Evolutionary conservation across 2,888 invertebrate species (phyloP).

Genomic region (Rhogogaster chlorosoma): DNA sequence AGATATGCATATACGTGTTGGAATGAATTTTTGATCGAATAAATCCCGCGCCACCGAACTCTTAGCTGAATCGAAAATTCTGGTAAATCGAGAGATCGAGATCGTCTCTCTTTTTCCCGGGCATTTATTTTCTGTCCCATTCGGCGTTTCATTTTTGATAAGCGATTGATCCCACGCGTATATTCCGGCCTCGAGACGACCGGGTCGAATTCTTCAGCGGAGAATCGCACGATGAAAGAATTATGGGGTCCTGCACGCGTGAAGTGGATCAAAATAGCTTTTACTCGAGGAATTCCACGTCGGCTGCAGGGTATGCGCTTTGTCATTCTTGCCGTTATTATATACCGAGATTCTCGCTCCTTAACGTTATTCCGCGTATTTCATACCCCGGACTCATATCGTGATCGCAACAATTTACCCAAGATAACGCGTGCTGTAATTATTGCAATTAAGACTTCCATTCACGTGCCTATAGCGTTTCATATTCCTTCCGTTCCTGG

Average conservation of each 20-base stretch:
- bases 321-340: constrained; percentile 16
- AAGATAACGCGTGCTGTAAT: constrained; percentile 9
- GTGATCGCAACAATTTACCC: not conserved
- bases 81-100: not conserved
- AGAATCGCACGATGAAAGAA: not conserved
- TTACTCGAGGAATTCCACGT: not conserved
- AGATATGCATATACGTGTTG: not conserved
- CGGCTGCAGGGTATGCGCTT: not conserved
- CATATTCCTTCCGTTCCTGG: not conserved
- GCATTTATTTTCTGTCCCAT: not conserved
- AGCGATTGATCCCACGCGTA: not conserved
- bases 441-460: constrained; percentile 1
- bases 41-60: not conserved
- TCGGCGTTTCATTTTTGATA: not conserved
- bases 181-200: not conserved
- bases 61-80: not conserved
- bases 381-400: not conserved
- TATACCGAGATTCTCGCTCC: not conserved
- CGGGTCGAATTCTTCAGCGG: not conserved
- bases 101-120: not conserved
- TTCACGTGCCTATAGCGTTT: not conserved
- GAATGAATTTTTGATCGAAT: not conserved
- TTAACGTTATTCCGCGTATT: not conserved
- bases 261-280: constrained; percentile 27
- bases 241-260: not conserved